These are phyloP conservation scores for Martes flavigula DNA, from an alignment of 2,797 vertebrate species.

Conservation along the genomic window DNA sequence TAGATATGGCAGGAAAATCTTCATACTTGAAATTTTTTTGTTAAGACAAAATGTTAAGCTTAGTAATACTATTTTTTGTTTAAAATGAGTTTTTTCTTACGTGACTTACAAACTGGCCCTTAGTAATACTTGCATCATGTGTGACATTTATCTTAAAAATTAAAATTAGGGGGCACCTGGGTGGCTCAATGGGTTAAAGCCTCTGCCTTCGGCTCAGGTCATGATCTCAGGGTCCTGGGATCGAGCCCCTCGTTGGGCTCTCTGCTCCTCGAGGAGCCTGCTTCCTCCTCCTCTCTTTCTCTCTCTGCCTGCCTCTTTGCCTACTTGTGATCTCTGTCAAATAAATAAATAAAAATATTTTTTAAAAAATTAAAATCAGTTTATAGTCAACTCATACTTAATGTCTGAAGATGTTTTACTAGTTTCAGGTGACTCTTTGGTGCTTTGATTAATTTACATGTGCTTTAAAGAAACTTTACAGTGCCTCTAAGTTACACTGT, in stretches of 20 bases:
- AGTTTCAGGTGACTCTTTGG: conserved; percentile 15
- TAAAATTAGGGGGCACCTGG: not conserved
- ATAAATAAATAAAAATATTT: too few species aligned
- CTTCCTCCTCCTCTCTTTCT: too few species aligned
- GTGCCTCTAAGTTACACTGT: not conserved
- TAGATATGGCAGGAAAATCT: conserved; percentile 8
- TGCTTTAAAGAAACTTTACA: not conserved
- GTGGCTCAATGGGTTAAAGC: too few species aligned
- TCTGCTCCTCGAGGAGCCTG: too few species aligned
- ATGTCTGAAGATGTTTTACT: conserved; percentile 27
- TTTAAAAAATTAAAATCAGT: conserved; percentile 16
- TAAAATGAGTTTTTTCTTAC: conserved; percentile 11
- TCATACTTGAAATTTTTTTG: conserved; percentile 10
- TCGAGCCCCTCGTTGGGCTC: too few species aligned
- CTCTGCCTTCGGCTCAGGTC: too few species aligned
- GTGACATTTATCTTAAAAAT: not conserved
- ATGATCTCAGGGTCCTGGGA: too few species aligned
- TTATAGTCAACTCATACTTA: conserved; percentile 1
- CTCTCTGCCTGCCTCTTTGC: too few species aligned
- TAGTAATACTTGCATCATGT: not conserved
- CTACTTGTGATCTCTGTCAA: too few species aligned
- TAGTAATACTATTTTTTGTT: conserved; percentile 28
- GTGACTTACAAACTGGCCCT: not conserved
- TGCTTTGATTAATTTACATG: conserved; percentile 17
- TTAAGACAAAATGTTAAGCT: conserved; percentile 8